Base-by-base conservation (phyloP, 2,113 vertebrate genomes). In the Chaenocephalus aceratus region DNA sequence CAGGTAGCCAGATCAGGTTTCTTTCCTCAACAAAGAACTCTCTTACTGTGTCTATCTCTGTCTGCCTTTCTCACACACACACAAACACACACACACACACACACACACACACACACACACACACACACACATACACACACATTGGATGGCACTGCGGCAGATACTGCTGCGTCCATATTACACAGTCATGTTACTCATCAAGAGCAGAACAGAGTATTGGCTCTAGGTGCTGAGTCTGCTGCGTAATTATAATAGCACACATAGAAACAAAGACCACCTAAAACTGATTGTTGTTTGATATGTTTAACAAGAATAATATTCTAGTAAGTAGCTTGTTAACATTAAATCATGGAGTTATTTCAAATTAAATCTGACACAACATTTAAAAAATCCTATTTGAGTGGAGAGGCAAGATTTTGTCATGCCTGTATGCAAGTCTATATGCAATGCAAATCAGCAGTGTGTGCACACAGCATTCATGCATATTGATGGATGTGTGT, bases 391-490 rank as follows among this genome's bases (percentile, higher is more conserved):
- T 49, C 1, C 8, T 5, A 1, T 46, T 65, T 56, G 16, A 11
- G 9, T 46, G 12, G 10, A 54, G 13, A n/a, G 4, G 11, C 1
- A 23, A 18, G 9, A 5, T 49, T 59, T 41, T 18, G 53, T 75
- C 53, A 34, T 49, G 53, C 66, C 58, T 61, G 18, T 58, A 58
- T 70, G 72, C 49, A 68, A 14, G 64, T 68, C 48, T 77, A 53
- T 57, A 54, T 72, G 26, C 54, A 64, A 65, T 75, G 66, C 58
- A 82, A 85, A 79, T 83, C 60, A 62, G 53, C 14, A 4, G 15
- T 79, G 72, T 82, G 73, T 52, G 49, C 70, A 84, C 84, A 18
- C 70, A 90, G 79, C 23, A 86, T 84, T 86, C 86, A 84, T 87
- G 70, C 71, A 78, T 30, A 80, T 70, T 66, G 80, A 84, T 74